Evolutionary conservation across 1,140 invertebrate genomes (phyloP).

Genomic region (Zaprionus ghesquierei): DNA sequence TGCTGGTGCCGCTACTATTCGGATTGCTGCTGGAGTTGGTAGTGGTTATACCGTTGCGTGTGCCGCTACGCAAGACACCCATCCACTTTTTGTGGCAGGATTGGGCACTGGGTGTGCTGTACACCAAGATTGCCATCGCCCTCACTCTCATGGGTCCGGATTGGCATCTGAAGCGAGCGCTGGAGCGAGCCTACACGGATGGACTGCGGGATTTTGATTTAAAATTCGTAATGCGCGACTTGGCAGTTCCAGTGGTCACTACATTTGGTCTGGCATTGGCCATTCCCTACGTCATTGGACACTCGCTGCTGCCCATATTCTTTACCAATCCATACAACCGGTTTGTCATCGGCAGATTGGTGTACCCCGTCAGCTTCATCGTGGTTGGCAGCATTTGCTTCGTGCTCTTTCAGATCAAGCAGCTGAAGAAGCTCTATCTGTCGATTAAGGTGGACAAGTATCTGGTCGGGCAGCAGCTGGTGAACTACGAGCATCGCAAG

Average conservation of each 20-base stretch:
- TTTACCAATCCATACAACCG: conserved; percentile 88
- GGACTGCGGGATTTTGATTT: conserved; percentile 97
- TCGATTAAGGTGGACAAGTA: conserved; percentile 99
- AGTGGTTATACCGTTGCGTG: conserved; percentile 95
- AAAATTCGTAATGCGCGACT: conserved; percentile 91
- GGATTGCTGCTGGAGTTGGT: conserved; percentile 96
- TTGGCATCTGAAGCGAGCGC: conserved; percentile 94
- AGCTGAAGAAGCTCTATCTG: conserved; percentile 97
- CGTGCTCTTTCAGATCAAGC: conserved; percentile 90
- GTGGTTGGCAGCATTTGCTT: conserved; percentile 87
- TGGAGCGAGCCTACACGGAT: conserved; percentile 95
- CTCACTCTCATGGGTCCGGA: conserved; percentile 99
- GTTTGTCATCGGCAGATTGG: conserved; percentile 91
- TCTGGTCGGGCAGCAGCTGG: conserved; percentile 95
- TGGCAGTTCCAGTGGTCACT: conserved; percentile 95
- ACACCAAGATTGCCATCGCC: conserved; percentile 99
- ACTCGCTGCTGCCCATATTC: conserved; percentile 92
- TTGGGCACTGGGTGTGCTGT: conserved; percentile 97
- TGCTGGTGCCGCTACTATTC: conserved; percentile 95
- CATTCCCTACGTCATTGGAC: conserved; percentile 94
- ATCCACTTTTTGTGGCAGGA: conserved; percentile 98
- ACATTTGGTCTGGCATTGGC: conserved; percentile 93
- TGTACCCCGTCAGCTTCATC: conserved; percentile 95
- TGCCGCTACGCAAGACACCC: conserved; percentile 96
- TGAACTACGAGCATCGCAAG: conserved; percentile 95